phyloP scores from a whole-genome alignment of 2,797 vertebrate genomes.

The Tolypeutes matacus region DNA sequence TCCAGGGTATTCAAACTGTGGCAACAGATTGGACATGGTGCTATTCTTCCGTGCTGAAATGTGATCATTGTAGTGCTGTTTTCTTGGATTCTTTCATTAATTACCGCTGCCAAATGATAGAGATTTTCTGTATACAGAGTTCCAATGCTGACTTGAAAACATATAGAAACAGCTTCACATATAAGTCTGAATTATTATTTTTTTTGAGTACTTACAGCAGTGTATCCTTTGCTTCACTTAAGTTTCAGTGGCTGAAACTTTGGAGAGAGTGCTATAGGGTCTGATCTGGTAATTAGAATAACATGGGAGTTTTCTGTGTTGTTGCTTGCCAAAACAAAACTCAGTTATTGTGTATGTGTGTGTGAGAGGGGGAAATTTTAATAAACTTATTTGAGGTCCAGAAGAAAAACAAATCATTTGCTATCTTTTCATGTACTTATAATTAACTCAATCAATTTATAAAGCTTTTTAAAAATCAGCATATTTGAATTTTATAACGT shows the following conservation, averaged over 20 bases:
- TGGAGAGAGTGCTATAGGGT: background rate
- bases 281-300: constrained; percentile 24
- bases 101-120: background rate
- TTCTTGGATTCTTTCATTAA: background rate
- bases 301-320: constrained; percentile 2
- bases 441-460: background rate
- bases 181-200: background rate
- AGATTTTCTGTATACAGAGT: background rate
- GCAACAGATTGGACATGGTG: background rate
- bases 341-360: background rate
- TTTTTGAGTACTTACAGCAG: background rate
- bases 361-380: background rate
- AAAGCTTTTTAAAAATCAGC: background rate
- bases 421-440: background rate
- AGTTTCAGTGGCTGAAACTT: constrained; percentile 48
- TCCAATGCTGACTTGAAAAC: background rate
- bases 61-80: background rate
- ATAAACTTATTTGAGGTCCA: constrained; percentile 17
- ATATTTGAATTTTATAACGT: background rate
- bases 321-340: constrained; percentile 40
- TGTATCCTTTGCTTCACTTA: constrained; percentile 25
- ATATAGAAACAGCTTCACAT: background rate
- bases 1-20: background rate
- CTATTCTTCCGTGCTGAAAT: background rate
- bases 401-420: constrained; percentile 31